Base-by-base conservation (phyloP, 2,113 vertebrate genomes). In the Silurus meridionalis region DNA sequence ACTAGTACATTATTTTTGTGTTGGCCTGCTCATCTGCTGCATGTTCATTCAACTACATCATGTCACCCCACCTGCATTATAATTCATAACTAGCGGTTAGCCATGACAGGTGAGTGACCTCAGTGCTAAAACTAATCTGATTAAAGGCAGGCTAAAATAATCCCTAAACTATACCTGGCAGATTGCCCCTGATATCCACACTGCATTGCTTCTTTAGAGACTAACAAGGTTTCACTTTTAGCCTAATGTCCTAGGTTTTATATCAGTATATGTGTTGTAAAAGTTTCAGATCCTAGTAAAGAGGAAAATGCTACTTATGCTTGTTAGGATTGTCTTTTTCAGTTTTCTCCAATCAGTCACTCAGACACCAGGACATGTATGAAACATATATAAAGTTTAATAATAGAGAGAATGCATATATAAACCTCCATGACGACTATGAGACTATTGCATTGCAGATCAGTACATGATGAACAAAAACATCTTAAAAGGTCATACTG, bases 141-240 rank as follows among this genome's bases (percentile, higher is more conserved):
- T 90, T 87, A 89, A 64, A 87, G 82, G 46, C 84, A 90, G 80
- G 48, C 77, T 89, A 67, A 89, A 86, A 88, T 86, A 89, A 89
- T 89, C 90, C 88, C 74, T 87, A 67, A 86, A 83, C 86, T 85
- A 63, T 81, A 61, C 37, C 83, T 85, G 82, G 50, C 25, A 52
- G 79, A 83, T 87, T 85, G 86, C 52, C 80, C 21, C 82, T 88
- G 80, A 85, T 89, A 86, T 85, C 64, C 72, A 58, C 83, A 75
- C 50, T 86, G 74, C 85, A 85, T 50, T 57, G 61, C n/a, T 83
- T 81, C 82, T 53, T 52, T 48, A 60, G 71, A n/a, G 23, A 75
- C 61, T 37, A 60, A 80, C 60, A 81, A 63, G 5, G 4, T 52
- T 5, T 82, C 46, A 64, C 80, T 82, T 82, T 82, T 46, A 66